Conservation (phyloP, 2,797 vertebrate species). For the Xenops minutus region DNA sequence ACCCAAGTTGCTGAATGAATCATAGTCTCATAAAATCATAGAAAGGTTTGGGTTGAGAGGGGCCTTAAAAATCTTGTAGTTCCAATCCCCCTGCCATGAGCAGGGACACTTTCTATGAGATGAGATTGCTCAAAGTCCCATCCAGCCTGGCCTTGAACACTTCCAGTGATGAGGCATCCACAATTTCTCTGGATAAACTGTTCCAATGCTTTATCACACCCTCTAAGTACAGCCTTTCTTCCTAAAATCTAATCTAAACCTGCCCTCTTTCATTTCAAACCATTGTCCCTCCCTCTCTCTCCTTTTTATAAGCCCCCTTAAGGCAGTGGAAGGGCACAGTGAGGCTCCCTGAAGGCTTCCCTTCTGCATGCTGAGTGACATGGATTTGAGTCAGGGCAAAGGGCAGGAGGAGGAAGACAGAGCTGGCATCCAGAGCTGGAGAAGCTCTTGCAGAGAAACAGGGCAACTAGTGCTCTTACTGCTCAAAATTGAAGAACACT, state of each 20-base stretch:
- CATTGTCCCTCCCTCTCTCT: neutral
- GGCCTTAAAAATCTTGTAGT: neutral
- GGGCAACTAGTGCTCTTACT: neutral
- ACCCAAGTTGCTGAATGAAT: neutral
- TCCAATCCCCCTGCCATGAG: fast-evolving
- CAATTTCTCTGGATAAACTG: neutral
- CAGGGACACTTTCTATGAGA: neutral
- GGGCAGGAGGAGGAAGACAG: neutral
- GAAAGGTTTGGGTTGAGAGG: neutral
- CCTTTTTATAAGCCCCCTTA: neutral
- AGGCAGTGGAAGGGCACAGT: neutral
- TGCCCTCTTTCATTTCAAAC: neutral
- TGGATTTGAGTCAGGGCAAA: neutral
- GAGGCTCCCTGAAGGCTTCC: neutral
- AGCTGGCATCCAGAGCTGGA: neutral
- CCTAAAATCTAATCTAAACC: neutral
- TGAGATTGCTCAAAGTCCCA: neutral
- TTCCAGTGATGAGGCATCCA: neutral
- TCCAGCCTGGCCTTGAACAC: neutral
- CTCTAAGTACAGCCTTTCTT: neutral
- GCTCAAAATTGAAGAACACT: neutral
- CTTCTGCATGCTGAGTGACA: neutral
- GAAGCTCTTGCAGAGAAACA: neutral
- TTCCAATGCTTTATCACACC: neutral
- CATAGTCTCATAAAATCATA: neutral